A percentile compares a stretch with the other conserved stretches of the same genome.
Conservation (phyloP, 2,113 vertebrate genomes). For the Nematolebias whitei region DNA sequence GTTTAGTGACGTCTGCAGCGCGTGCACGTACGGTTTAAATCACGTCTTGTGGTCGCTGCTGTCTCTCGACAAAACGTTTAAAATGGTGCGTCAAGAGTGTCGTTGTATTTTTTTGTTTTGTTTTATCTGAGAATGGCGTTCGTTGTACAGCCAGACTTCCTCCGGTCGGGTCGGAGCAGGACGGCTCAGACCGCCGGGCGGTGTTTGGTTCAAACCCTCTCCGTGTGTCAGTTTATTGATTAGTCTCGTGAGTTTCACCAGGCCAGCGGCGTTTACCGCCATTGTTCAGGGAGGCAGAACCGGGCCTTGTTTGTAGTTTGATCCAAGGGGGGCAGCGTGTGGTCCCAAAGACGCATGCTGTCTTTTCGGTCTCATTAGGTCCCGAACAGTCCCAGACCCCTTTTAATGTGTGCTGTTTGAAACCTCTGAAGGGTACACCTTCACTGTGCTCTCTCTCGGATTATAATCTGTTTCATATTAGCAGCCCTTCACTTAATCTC, state of each 20-base stretch:
- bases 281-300: slow-evolving; percentile 50
- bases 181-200: slow-evolving; percentile 4
- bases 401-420: too few species aligned
- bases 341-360: slow-evolving; percentile 25
- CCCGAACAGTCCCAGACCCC: background rate
- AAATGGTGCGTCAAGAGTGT: too few species aligned
- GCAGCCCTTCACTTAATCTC: slow-evolving; percentile 23
- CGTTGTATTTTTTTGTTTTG: background rate
- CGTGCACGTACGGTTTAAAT: too few species aligned
- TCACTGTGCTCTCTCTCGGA: background rate
- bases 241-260: slow-evolving; percentile 6
- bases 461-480: slow-evolving; percentile 20
- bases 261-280: background rate
- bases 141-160: slow-evolving; percentile 21
- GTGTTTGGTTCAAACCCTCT: background rate
- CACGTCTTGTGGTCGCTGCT: too few species aligned
- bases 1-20: background rate
- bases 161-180: slow-evolving; percentile 8
- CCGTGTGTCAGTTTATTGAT: background rate
- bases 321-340: background rate
- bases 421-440: too few species aligned
- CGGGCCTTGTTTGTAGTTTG: slow-evolving; percentile 44
- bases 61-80: too few species aligned
- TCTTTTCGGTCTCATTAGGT: slow-evolving; percentile 20
- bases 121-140: background rate